Percentiles rank a stretch among this genome's conserved stretches.
Evolutionary conservation across 92 coral and sea anemone genomes (phyloP).

Genomic region (Anthopleura xanthogrammica): DNA sequence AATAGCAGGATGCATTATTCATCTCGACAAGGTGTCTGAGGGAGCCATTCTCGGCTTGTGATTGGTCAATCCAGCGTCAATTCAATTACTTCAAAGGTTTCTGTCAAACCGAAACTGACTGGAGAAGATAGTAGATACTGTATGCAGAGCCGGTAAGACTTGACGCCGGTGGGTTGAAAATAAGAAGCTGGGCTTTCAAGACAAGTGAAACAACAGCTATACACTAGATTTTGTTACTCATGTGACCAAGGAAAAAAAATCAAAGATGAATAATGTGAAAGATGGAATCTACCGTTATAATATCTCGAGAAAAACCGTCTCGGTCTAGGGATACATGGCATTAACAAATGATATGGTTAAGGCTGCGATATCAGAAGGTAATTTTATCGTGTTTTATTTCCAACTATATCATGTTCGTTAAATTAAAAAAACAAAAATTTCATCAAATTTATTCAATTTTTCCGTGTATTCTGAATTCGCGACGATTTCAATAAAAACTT

Average conservation of each 20-base stretch:
- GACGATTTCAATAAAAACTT: not conserved
- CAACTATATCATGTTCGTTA: not conserved
- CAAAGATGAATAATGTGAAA: not conserved
- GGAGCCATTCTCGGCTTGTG: not conserved
- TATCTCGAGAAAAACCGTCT: not conserved
- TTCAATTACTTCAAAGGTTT: not conserved
- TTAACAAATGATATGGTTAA: not conserved
- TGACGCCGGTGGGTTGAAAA: not conserved
- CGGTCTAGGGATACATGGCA: not conserved
- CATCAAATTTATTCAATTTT: not conserved
- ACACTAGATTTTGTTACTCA: not conserved
- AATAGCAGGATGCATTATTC: conserved; percentile 5
- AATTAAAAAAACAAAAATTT: not conserved
- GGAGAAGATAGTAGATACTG: not conserved
- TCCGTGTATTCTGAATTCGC: not conserved
- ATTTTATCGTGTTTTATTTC: not conserved
- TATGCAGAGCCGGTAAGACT: not conserved
- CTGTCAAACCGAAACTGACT: not conserved
- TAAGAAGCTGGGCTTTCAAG: not conserved
- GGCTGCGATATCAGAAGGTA: not conserved
- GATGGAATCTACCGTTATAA: not conserved
- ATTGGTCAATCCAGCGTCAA: not conserved
- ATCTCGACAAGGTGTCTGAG: conserved; percentile 4
- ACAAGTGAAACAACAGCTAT: not conserved
- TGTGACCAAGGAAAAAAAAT: not conserved